phyloP scores from a whole-genome alignment of 35 echinoderm and acorn worm genomes.

The Lytechinus variegatus region DNA sequence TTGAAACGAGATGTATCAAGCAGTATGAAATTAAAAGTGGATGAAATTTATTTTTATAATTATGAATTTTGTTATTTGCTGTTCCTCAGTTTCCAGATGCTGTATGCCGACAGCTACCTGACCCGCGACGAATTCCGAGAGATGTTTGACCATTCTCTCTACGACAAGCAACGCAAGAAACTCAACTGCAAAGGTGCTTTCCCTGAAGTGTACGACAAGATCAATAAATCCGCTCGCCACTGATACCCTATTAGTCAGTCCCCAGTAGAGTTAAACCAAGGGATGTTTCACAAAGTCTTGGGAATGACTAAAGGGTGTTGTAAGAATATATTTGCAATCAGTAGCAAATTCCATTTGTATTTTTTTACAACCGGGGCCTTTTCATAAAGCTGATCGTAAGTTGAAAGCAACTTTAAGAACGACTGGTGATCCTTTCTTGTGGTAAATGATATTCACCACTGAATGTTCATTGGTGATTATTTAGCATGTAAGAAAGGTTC shows the following conservation, averaged over 20 bases:
- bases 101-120: slow-evolving; percentile 92
- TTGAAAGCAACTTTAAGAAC: no score
- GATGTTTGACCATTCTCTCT: slow-evolving; percentile 95
- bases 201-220: slow-evolving; percentile 91
- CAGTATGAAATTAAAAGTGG: no score
- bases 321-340: neutral
- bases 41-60: neutral
- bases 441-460: no score
- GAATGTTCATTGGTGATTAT: no score
- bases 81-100: slow-evolving; percentile 85
- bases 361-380: no score
- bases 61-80: neutral
- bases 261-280: no score
- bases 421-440: no score
- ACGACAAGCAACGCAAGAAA: slow-evolving; percentile 81
- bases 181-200: slow-evolving; percentile 83
- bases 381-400: no score
- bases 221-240: slow-evolving; percentile 74
- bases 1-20: no score
- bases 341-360: no score
- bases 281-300: no score
- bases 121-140: slow-evolving; percentile 87
- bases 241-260: neutral
- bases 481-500: no score
- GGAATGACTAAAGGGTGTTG: neutral